Evolutionary conservation across 2,113 vertebrate species (phyloP), one percentile per base, ranked within the genome.

Genomic region (Artemisiospiza belli): DNA sequence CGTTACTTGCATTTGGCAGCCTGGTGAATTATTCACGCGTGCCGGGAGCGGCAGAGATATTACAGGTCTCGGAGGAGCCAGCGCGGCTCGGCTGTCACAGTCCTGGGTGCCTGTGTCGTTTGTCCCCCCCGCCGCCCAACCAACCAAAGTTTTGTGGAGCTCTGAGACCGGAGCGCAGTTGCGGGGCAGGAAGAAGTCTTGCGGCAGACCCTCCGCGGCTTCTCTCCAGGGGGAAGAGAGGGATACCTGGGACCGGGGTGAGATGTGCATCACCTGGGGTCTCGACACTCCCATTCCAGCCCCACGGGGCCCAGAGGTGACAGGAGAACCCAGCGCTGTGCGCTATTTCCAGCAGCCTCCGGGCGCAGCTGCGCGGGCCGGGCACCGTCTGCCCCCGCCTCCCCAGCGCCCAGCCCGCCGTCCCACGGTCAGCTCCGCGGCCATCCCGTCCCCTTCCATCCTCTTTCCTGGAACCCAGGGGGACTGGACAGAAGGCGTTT

Each of bases 1-100:
- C 51, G 57, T 89, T 97, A 86, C 96, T 95, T 91, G 96, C 57
- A 79, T 95, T 96, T 98, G 97, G 96, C 97, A 97, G 94, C 44
- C 83, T 85, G 94, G 96, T 98, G 95, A 97, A 98, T 98, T 97
- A 98, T 98, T 98, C 95, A 98, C 82, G 55, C 15, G 24, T 84
- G 92, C 94, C 58, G 86, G 87, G 92, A 97, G 94, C 90, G 1
- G 92, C 37, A 39, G 92, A 97, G 91, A 97, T 97, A 97, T 97
- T 96, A 90, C 88, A 88, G 75, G 94, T 95, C 95, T 94, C 95
- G 1, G 64, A 96, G 92, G 95, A 97, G 51, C 30, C 68, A 22
- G 86, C 0, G 1, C 30, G 12, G 51, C 79, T 90, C n/a, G 24
- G 59, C 76, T 95, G 58, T 91, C 90, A 85, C 46, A 93, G 66